These are phyloP conservation scores for Macrobrachium rosenbergii DNA, from an alignment of 1,140 invertebrate species.

Conservation along the genomic window DNA sequence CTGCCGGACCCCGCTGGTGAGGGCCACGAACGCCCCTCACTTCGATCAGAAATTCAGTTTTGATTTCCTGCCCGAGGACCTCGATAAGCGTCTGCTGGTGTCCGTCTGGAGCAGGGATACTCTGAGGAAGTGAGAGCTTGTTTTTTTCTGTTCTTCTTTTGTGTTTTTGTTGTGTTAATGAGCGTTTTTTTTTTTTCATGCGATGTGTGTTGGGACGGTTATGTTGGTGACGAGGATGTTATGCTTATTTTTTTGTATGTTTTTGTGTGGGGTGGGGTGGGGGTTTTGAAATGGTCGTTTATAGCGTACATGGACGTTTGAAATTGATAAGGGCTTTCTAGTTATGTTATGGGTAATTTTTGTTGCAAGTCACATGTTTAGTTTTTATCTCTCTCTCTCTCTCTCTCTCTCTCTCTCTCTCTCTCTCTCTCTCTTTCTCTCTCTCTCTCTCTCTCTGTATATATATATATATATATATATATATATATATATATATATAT, in stretches of 20 bases:
- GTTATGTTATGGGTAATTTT: too few species aligned
- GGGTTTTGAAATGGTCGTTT: too few species aligned
- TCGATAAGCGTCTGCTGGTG: conserved; percentile 72
- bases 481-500: too few species aligned
- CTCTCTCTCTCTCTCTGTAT: not conserved
- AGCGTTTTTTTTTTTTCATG: too few species aligned
- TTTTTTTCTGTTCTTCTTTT: conserved; percentile 7
- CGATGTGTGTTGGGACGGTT: not conserved
- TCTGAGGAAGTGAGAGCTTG: conserved; percentile 71
- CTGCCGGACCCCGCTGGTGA: conserved; percentile 71
- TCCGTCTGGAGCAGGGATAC: conserved; percentile 73
- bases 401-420: too few species aligned
- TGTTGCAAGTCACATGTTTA: too few species aligned
- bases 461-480: too few species aligned
- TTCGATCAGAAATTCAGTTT: conserved; percentile 74
- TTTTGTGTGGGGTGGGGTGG: too few species aligned
- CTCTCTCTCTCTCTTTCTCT: too few species aligned
- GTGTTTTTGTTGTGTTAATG: not conserved
- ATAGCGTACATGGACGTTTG: too few species aligned
- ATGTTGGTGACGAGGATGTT: not conserved
- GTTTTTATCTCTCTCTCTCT: too few species aligned
- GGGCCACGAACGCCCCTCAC: conserved; percentile 70
- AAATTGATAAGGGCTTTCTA: too few species aligned
- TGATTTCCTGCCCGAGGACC: conserved; percentile 71
- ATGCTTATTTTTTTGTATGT: not conserved